These are phyloP conservation scores for Himalopsyche tibetana DNA, from an alignment of 2,888 invertebrate genomes.

Conservation along the genomic window DNA sequence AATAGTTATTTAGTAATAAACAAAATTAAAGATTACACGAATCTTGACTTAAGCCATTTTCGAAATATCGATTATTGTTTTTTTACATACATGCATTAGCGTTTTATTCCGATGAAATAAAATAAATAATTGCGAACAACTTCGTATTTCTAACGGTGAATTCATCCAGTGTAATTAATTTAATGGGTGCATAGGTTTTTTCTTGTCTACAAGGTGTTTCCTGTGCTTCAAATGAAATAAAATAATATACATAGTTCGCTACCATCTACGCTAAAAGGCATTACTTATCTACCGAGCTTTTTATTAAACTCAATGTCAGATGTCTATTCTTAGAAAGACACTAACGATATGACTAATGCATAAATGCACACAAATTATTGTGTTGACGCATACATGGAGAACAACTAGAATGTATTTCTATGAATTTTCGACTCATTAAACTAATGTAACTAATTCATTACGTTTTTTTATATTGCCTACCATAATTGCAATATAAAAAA, in stretches of 20 bases:
- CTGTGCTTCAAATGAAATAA: background rate
- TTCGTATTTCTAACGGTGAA: constrained; percentile 11
- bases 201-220: background rate
- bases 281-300: background rate
- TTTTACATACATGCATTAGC: background rate
- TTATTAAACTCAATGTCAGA: constrained; percentile 8
- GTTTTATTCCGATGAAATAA: background rate
- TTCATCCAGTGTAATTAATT: background rate
- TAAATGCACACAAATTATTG: background rate
- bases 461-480: too few relatives aligned
- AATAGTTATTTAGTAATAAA: too few relatives aligned
- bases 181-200: background rate
- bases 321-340: constrained; percentile 7
- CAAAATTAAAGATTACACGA: too few relatives aligned
- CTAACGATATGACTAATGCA: constrained; percentile 2
- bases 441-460: too few relatives aligned
- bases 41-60: too few relatives aligned
- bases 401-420: background rate
- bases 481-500: too few relatives aligned
- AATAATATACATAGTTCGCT: background rate
- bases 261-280: background rate
- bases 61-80: too few relatives aligned
- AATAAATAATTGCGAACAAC: background rate
- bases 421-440: background rate
- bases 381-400: background rate